Percentiles rank a stretch among this genome's conserved stretches.
Evolutionary conservation across 2,113 vertebrate species (phyloP).

Genomic region (Forbesichthys agassizii): DNA sequence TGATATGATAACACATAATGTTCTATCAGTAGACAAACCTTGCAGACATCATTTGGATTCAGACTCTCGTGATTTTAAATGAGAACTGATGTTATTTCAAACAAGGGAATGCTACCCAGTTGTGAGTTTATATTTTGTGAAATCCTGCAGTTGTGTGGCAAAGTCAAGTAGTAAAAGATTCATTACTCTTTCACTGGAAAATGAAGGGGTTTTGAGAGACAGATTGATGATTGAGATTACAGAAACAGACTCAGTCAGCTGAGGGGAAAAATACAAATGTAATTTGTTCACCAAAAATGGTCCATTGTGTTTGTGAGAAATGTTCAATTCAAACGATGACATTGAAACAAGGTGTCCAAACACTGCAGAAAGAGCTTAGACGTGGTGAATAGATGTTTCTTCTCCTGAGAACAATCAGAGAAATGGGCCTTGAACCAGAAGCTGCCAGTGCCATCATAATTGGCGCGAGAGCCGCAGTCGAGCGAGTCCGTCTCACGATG

Average conservation of each 20-base stretch:
- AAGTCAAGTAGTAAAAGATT: too few relatives aligned
- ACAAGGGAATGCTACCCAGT: too few relatives aligned
- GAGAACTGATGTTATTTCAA: too few relatives aligned
- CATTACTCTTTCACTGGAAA: too few relatives aligned
- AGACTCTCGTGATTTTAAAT: too few relatives aligned
- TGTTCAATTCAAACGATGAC: conserved; percentile 62
- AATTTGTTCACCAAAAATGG: conserved; percentile 63
- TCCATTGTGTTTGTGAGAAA: conserved; percentile 63
- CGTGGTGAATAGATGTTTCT: conserved; percentile 22
- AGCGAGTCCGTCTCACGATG: conserved; percentile 31
- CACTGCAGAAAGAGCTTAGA: conserved; percentile 29
- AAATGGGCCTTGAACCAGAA: conserved; percentile 31
- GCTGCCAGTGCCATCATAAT: conserved; percentile 16
- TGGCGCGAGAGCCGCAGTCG: conserved; percentile 40
- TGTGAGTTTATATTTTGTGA: too few relatives aligned
- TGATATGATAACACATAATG: too few relatives aligned
- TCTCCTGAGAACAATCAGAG: conserved; percentile 24
- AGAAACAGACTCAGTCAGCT: conserved; percentile 34
- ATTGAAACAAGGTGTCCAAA: conserved; percentile 47
- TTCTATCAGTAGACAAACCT: too few relatives aligned
- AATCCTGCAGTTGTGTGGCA: too few relatives aligned
- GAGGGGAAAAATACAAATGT: conserved; percentile 46
- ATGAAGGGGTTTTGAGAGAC: background rate
- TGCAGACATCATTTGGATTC: too few relatives aligned
- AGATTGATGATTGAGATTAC: conserved; percentile 11